Percentiles rank a stretch among this genome's conserved stretches.
Evolutionary conservation across 2,888 invertebrate genomes (phyloP).

Genomic region (Phrixothrix hirtus): DNA sequence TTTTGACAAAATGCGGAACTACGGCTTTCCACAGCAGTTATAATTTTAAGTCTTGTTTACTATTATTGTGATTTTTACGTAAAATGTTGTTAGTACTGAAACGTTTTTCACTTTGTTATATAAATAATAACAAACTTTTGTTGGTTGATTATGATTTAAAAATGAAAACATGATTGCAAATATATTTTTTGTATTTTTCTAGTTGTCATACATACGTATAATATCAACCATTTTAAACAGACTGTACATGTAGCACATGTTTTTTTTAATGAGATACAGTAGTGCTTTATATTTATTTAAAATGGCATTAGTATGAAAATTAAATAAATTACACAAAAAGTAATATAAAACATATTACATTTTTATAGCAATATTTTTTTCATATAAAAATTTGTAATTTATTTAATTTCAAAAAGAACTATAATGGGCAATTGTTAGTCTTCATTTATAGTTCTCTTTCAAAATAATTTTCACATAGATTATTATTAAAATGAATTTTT

Average conservation of each 20-base stretch:
- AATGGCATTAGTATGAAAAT: constrained; percentile 25
- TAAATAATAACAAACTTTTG: constrained; percentile 10
- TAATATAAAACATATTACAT: background rate
- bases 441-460: no score
- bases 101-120: constrained; percentile 11
- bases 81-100: constrained; percentile 21
- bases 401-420: constrained; percentile 23
- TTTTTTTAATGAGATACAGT: constrained; percentile 13
- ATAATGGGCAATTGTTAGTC: no score
- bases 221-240: constrained; percentile 11
- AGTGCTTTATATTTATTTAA: constrained; percentile 27
- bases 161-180: constrained; percentile 13
- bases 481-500: constrained; percentile 4
- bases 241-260: constrained; percentile 7
- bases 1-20: background rate
- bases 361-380: constrained; percentile 13
- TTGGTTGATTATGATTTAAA: constrained; percentile 18
- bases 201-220: constrained; percentile 16
- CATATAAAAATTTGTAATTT: constrained; percentile 20
- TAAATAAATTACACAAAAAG: constrained; percentile 20
- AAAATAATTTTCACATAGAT: constrained; percentile 10
- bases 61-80: constrained; percentile 22
- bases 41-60: constrained; percentile 16
- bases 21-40: constrained; percentile 3
- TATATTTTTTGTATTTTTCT: constrained; percentile 29